A percentile compares a stretch with the other conserved stretches of the same genome.
Conservation (phyloP, 2,113 vertebrate species). For the Ophiodon elongatus region DNA sequence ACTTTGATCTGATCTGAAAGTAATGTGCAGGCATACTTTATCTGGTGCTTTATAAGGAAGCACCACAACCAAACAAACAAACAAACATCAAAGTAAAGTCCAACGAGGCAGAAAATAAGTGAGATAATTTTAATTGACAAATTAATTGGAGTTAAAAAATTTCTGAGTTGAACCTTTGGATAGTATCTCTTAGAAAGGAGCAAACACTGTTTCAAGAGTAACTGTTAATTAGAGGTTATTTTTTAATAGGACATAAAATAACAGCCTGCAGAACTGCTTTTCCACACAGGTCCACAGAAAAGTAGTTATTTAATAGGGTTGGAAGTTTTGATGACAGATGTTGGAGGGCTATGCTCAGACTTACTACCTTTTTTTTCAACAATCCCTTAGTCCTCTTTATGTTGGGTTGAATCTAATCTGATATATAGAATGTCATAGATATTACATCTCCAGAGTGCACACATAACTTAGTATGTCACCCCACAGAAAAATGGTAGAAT, state of each 20-base stretch:
- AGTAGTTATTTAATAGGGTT: not conserved
- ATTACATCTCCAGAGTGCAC: slow-evolving; percentile 4
- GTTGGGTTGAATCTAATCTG: slow-evolving; percentile 11
- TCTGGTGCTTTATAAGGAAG: slow-evolving; percentile 43
- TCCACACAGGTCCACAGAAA: not conserved
- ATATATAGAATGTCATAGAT: not conserved
- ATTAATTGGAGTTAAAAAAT: slow-evolving; percentile 66
- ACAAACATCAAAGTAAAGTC: slow-evolving; percentile 52
- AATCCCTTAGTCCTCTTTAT: slow-evolving; percentile 15
- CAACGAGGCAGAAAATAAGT: slow-evolving; percentile 36
- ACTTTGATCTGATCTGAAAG: slow-evolving; percentile 63
- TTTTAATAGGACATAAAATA: not conserved
- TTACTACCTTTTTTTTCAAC: slow-evolving; percentile 4
- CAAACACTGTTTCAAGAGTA: slow-evolving; percentile 7
- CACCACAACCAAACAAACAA: slow-evolving; percentile 51
- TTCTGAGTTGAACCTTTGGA: slow-evolving; percentile 58
- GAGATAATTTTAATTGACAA: slow-evolving; percentile 73
- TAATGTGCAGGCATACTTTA: slow-evolving; percentile 46
- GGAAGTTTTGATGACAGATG: not conserved
- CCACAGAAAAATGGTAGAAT: no score
- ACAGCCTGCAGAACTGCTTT: not conserved
- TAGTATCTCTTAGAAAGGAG: slow-evolving; percentile 29
- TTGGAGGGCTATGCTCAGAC: not conserved
- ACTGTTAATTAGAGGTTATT: not conserved
- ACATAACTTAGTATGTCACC: not conserved